phyloP scores from a whole-genome alignment of 2,888 invertebrate species.

The Drosophila percnosoma region DNA sequence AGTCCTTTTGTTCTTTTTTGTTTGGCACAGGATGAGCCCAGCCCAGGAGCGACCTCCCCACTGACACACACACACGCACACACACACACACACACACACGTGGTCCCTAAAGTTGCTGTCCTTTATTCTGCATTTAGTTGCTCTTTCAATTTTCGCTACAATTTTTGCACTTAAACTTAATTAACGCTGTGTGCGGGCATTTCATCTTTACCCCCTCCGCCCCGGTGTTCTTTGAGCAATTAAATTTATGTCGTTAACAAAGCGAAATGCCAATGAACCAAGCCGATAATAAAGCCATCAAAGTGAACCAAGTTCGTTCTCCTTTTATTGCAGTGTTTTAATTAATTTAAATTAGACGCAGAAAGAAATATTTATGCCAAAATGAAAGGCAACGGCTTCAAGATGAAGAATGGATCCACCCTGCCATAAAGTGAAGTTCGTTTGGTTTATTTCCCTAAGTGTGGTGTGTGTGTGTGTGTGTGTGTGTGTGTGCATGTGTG shows the following conservation, averaged over 20 bases:
- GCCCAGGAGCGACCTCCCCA: conserved; percentile 17
- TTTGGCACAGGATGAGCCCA: conserved; percentile 23
- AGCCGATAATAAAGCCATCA: conserved; percentile 77
- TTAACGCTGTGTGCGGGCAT: conserved; percentile 54
- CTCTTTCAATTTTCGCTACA: conserved; percentile 27
- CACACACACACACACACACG: conserved; percentile 17
- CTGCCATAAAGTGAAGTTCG: conserved; percentile 18
- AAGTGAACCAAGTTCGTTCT: conserved; percentile 51
- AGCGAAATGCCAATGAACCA: conserved; percentile 70
- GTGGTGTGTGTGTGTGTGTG: conserved; percentile 9
- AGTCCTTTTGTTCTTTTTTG: conserved; percentile 21
- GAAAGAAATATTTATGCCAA: conserved; percentile 35
- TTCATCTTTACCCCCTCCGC: conserved; percentile 13
- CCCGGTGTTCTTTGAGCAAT: conserved; percentile 54
- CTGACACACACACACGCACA: neutral
- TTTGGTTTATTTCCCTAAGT: conserved; percentile 9
- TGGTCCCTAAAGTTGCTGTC: conserved; percentile 19
- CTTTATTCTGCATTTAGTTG: conserved; percentile 21
- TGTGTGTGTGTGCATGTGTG: conserved; percentile 5
- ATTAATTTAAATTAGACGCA: conserved; percentile 73
- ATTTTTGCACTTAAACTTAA: conserved; percentile 75
- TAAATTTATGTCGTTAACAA: conserved; percentile 71
- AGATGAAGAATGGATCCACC: conserved; percentile 34
- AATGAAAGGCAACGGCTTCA: conserved; percentile 5
- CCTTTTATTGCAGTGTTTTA: conserved; percentile 73